Evolutionary conservation across 2,888 invertebrate species (phyloP).

Genomic region (Xylota sylvarum): DNA sequence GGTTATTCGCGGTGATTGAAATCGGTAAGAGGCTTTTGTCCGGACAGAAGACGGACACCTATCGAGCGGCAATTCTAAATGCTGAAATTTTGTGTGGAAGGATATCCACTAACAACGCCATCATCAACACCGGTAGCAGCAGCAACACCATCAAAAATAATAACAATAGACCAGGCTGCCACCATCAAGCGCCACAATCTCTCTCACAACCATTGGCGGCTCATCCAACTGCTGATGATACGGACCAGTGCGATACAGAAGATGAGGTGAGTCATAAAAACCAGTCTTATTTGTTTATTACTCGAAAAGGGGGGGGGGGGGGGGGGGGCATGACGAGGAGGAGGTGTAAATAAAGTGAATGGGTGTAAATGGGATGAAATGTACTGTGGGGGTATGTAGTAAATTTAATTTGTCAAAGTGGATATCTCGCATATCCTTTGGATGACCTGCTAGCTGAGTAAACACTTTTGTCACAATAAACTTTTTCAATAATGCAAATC

Average conservation of each 20-base stretch:
- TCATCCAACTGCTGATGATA: slow-evolving; percentile 59
- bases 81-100: slow-evolving; percentile 70
- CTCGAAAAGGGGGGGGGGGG: not conserved
- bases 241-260: slow-evolving; percentile 79
- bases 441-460: too few relatives aligned
- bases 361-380: not conserved
- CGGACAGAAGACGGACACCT: slow-evolving; percentile 64
- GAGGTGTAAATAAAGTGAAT: not conserved
- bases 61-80: slow-evolving; percentile 61
- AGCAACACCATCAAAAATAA: slow-evolving; percentile 62
- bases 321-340: not conserved
- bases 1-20: slow-evolving; percentile 18
- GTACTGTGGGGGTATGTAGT: not conserved
- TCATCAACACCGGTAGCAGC: slow-evolving; percentile 51
- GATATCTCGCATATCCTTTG: not conserved
- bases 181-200: slow-evolving; percentile 41
- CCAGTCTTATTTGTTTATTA: slow-evolving; percentile 15
- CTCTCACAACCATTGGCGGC: slow-evolving; percentile 49
- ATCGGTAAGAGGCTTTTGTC: slow-evolving; percentile 10
- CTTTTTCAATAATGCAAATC: too few relatives aligned
- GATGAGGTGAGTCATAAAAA: slow-evolving; percentile 78
- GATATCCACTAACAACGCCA: slow-evolving; percentile 59
- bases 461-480: too few relatives aligned
- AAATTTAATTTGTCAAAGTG: slow-evolving; percentile 24
- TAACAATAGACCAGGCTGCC: slow-evolving; percentile 42